Conservation (phyloP, 2,113 vertebrate species). For the Hyaena hyaena region DNA sequence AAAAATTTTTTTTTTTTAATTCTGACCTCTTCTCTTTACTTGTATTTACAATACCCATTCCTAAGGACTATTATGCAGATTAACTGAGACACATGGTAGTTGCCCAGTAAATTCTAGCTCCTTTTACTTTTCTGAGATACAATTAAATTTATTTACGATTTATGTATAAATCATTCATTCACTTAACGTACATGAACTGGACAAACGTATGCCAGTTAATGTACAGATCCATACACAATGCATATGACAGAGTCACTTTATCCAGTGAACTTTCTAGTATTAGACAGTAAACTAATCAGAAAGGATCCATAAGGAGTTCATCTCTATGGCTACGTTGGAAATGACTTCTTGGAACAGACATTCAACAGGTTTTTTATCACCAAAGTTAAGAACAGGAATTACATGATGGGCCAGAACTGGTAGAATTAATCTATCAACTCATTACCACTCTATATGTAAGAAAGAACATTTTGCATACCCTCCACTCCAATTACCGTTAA, state of each 20-base stretch:
- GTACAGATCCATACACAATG: background rate
- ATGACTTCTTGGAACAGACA: background rate
- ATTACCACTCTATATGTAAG: background rate
- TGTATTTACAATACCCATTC: background rate
- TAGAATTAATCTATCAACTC: background rate
- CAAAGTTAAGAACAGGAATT: background rate
- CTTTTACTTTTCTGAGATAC: background rate
- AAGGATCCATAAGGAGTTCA: background rate
- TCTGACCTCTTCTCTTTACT: background rate
- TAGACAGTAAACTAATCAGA: background rate
- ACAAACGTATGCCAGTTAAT: background rate
- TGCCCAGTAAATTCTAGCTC: background rate
- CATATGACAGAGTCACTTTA: background rate
- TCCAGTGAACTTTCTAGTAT: background rate
- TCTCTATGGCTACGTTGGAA: background rate
- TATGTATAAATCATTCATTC: background rate
- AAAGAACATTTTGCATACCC: background rate
- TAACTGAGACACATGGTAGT: background rate
- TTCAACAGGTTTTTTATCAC: background rate
- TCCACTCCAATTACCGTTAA: background rate
- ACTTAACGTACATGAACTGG: background rate
- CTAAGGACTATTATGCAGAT: background rate
- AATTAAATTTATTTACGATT: background rate
- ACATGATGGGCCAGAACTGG: background rate
- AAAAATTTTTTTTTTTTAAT: background rate